A percentile compares a stretch with the other conserved stretches of the same genome.
Evolutionary conservation across 2,888 invertebrate genomes (phyloP).

Genomic region (Mythimna loreyi): DNA sequence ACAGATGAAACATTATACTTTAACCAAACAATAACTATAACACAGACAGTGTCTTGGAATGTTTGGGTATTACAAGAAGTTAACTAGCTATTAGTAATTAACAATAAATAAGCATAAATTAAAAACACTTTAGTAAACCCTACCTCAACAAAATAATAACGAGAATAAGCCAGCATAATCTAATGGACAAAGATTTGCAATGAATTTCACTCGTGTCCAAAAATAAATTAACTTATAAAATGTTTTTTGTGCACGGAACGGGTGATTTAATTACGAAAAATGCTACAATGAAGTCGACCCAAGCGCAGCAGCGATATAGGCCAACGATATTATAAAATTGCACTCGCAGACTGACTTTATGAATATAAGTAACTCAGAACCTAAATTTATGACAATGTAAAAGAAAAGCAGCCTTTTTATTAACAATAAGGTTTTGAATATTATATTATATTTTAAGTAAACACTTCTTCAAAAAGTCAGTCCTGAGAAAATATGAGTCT

Average conservation of each 20-base stretch:
- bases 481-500: no score
- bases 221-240: constrained; percentile 19
- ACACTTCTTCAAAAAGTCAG: no score
- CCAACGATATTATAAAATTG: constrained; percentile 3
- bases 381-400: neutral
- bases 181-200: constrained; percentile 44
- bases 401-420: neutral
- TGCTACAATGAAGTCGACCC: neutral
- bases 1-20: no score
- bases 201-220: constrained; percentile 24
- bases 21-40: neutral
- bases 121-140: neutral
- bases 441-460: no score
- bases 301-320: neutral
- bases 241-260: constrained; percentile 7
- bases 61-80: neutral
- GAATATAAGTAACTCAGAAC: neutral
- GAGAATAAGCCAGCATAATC: constrained; percentile 30
- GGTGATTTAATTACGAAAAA: constrained; percentile 27
- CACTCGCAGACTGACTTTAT: neutral
- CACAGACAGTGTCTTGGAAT: neutral
- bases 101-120: neutral
- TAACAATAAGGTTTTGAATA: neutral
- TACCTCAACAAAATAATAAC: constrained; percentile 4
- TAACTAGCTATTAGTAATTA: no score